These are phyloP conservation scores for Eumaeus atala DNA, from an alignment of 1,140 invertebrate genomes.

Conservation along the genomic window DNA sequence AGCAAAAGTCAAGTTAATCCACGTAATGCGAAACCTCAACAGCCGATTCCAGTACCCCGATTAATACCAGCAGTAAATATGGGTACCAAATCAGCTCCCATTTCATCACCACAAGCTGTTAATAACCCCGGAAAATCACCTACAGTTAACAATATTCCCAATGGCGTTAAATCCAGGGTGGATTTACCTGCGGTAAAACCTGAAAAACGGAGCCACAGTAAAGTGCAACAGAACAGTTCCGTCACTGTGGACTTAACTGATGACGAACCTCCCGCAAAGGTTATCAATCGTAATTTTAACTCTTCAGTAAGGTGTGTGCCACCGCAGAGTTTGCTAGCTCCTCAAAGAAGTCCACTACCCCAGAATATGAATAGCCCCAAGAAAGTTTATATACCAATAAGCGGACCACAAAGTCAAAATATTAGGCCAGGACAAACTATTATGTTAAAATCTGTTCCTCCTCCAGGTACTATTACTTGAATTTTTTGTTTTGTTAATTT, in stretches of 20 bases:
- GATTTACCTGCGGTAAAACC: conserved; percentile 34
- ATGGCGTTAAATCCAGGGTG: conserved; percentile 34
- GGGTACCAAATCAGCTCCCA: conserved; percentile 22
- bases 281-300: conserved; percentile 27
- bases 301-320: conserved; percentile 48
- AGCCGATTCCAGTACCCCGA: conserved; percentile 56
- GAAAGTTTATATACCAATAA: conserved; percentile 65
- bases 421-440: conserved; percentile 47
- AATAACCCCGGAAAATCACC: conserved; percentile 28
- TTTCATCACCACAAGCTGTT: conserved; percentile 11
- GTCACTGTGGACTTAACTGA: conserved; percentile 70
- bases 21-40: conserved; percentile 21
- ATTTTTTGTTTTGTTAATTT: background rate
- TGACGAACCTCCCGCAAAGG: conserved; percentile 66
- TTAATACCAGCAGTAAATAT: conserved; percentile 46
- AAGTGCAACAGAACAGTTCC: conserved; percentile 28
- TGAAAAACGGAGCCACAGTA: conserved; percentile 49
- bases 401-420: conserved; percentile 40
- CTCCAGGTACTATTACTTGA: conserved; percentile 33
- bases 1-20: conserved; percentile 19
- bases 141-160: conserved; percentile 20
- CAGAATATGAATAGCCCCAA: conserved; percentile 38
- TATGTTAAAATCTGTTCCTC: conserved; percentile 44
- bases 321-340: conserved; percentile 41
- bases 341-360: conserved; percentile 31